A percentile compares a stretch with the other conserved stretches of the same genome.
phyloP scores from a whole-genome alignment of 2,113 vertebrate species.

The Colaptes auratus region DNA sequence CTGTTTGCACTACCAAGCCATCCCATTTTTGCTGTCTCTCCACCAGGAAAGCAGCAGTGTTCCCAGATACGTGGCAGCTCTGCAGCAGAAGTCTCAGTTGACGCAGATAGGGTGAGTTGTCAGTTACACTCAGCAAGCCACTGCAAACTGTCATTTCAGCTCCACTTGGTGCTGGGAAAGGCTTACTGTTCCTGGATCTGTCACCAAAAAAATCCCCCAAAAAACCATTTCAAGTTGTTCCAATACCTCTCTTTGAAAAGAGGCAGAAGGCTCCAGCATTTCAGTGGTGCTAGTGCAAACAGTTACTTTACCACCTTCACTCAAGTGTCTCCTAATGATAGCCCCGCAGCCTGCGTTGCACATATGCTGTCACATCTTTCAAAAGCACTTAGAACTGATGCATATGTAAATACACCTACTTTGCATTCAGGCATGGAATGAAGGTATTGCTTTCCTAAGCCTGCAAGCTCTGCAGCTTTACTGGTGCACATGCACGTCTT shows the following conservation, averaged over 20 bases:
- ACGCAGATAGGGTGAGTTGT: accelerated
- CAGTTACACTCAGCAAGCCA: background rate
- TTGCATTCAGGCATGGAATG: background rate
- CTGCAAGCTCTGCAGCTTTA: background rate
- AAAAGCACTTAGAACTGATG: background rate
- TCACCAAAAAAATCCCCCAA: background rate
- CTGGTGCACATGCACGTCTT: background rate
- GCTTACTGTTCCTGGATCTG: conserved; percentile 36
- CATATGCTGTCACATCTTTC: background rate
- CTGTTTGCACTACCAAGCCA: background rate
- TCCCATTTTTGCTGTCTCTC: background rate
- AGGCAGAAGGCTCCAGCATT: background rate
- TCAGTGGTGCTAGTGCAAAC: conserved; percentile 20
- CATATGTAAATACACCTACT: background rate
- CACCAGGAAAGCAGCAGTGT: background rate
- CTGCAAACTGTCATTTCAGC: background rate
- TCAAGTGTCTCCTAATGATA: background rate
- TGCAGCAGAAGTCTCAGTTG: background rate
- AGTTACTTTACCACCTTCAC: background rate
- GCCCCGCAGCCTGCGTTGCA: background rate
- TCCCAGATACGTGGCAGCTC: background rate
- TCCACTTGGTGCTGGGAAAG: background rate
- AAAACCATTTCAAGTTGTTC: background rate
- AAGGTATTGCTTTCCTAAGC: background rate
- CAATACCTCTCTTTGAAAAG: background rate